These are phyloP conservation scores for Macrochelys suwanniensis DNA, from an alignment of 2,797 vertebrate genomes.

Conservation along the genomic window DNA sequence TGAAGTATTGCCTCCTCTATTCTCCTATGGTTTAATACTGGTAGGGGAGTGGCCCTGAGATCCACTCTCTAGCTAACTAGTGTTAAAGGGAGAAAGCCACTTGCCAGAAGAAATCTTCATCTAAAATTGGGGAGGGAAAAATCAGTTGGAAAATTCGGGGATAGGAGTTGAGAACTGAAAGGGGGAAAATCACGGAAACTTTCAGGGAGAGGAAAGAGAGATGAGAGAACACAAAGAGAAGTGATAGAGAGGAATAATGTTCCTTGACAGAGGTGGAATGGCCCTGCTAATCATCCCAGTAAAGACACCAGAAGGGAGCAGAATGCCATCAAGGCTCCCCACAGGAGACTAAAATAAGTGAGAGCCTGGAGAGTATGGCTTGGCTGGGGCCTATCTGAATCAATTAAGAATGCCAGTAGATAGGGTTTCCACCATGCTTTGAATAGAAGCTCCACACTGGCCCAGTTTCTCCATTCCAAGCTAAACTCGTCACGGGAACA, in stretches of 20 bases:
- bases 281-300: neutral
- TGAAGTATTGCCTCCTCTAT: neutral
- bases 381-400: neutral
- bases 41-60: neutral
- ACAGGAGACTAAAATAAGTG: rapidly evolving
- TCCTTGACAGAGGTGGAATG: neutral
- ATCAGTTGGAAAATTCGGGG: neutral
- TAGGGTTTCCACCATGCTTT: neutral
- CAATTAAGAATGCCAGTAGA: neutral
- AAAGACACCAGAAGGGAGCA: rapidly evolving
- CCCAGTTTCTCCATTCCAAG: neutral
- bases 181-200: neutral
- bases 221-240: neutral
- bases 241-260: neutral
- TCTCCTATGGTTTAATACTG: neutral
- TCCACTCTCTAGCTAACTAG: neutral
- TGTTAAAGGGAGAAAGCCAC: neutral
- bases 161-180: neutral
- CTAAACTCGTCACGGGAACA: rapidly evolving
- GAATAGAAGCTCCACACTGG: neutral
- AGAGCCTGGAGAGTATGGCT: neutral
- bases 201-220: neutral
- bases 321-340: neutral
- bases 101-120: neutral
- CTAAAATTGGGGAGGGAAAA: neutral